These are phyloP conservation scores for Thermophis baileyi DNA, from an alignment of 2,113 vertebrate genomes.

Conservation along the genomic window DNA sequence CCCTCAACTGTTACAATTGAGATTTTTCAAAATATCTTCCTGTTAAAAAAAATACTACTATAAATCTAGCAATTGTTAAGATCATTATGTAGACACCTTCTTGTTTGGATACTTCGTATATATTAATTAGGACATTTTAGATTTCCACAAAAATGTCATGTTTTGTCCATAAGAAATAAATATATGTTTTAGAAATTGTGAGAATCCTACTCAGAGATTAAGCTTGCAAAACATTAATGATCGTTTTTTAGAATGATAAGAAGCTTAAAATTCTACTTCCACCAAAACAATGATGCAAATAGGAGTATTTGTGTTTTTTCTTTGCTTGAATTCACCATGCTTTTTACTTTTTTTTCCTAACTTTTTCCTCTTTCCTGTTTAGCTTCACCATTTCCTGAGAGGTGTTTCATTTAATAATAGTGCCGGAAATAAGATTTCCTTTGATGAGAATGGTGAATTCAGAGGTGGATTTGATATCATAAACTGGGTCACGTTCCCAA, in stretches of 20 bases:
- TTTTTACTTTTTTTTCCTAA: background rate
- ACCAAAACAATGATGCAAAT: background rate
- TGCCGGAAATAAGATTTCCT: background rate
- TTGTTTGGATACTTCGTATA: background rate
- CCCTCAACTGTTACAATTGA: background rate
- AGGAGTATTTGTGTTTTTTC: background rate
- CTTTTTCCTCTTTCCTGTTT: background rate
- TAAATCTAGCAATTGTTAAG: background rate
- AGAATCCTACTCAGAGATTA: background rate
- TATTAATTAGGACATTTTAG: background rate
- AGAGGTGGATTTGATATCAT: background rate
- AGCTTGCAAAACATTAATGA: background rate
- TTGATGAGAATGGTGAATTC: background rate
- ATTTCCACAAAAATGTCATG: background rate
- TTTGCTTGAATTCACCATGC: background rate
- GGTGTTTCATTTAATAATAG: background rate
- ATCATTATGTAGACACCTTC: background rate
- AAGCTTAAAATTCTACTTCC: background rate
- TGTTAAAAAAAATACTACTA: background rate
- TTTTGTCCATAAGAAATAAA: background rate
- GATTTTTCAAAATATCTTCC: background rate
- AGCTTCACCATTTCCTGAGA: background rate
- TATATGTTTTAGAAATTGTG: background rate
- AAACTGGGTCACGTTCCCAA: background rate
- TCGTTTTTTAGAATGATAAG: background rate